Evolutionary conservation across 2,113 vertebrate genomes (phyloP), one percentile per base, ranked within the genome.

Genomic region (Oxyura jamaicensis): DNA sequence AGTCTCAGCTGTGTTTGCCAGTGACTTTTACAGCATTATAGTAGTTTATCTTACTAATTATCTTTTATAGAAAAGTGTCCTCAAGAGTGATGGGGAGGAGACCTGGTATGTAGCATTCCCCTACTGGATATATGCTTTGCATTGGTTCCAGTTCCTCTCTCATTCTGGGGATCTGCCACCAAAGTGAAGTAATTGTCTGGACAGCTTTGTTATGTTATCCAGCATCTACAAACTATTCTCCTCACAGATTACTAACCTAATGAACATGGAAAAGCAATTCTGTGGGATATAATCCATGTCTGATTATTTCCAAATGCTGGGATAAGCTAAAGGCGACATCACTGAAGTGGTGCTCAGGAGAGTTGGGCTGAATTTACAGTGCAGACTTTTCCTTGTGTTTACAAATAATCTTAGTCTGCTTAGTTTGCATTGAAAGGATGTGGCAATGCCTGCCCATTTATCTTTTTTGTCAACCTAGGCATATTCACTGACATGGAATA

Each of bases 61-160:
- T 86, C 60, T 48, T 56, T 16, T 48, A 48, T 48, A 69, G 48
- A 76, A 35, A 82, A 62, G 35, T 42, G 22, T 72, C 26, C 35
- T 39, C 26, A 29, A 53, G 26, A 39, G 14, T 53, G 35, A 52
- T 14, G 8, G 13, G 19, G 50, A 53, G 35, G 26, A 62, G 1
- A 5, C 42, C 39, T 75, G 18, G 20, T 80, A 53, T 91, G 65
- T 23, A 83, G 72, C 35, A 42, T 66, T 90, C 14, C 21, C 25
- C 36, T 44, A 4, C 15, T 78, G 73, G 33, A 76, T 62, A 48
- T n/a, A 62, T 23, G 55, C 41, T 84, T 92, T 74, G 50, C 46
- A 87, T 69, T 75, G n/a, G 59, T 92, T 95, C 53, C 63, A 62
- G 25, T 75, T 91, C 77, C 67, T 20, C 56, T 69, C 66, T 93